Conservation (phyloP, 2,113 vertebrate genomes). For the Melanostigma gelatinosum region DNA sequence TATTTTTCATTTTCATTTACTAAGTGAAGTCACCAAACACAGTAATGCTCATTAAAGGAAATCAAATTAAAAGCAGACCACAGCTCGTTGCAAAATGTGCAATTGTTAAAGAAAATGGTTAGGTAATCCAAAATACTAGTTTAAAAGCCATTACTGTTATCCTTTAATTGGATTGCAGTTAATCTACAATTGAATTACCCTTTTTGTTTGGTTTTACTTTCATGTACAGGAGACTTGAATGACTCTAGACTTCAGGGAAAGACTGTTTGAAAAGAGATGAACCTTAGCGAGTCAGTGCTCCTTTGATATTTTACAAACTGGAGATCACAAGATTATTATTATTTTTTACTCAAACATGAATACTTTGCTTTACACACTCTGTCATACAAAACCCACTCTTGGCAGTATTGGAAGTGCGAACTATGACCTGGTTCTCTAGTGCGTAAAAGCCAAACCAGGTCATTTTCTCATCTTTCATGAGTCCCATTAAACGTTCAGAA, state of each 20-base stretch:
- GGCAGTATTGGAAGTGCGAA: constrained; percentile 82
- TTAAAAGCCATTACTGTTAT: constrained; percentile 81
- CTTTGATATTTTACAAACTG: constrained; percentile 74
- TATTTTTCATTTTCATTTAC: constrained; percentile 74
- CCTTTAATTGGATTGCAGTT: constrained; percentile 76
- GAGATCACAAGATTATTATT: constrained; percentile 53
- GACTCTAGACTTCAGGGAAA: constrained; percentile 62
- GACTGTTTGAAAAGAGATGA: constrained; percentile 26
- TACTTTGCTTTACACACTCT: constrained; percentile 56
- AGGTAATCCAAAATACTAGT: constrained; percentile 78
- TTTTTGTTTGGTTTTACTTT: constrained; percentile 75
- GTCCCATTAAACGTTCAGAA: constrained; percentile 60
- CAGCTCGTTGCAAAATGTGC: constrained; percentile 78
- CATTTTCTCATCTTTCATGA: constrained; percentile 56
- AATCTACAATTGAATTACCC: constrained; percentile 80
- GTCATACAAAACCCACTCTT: constrained; percentile 75
- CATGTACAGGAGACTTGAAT: constrained; percentile 75
- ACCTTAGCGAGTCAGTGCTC: constrained; percentile 38
- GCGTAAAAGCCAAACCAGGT: constrained; percentile 55
- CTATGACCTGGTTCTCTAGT: constrained; percentile 62
- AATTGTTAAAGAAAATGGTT: constrained; percentile 72
- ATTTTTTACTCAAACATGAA: constrained; percentile 38
- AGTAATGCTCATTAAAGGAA: constrained; percentile 77
- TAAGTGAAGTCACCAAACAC: constrained; percentile 84
- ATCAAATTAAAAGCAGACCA: constrained; percentile 76